Evolutionary conservation across 1,140 invertebrate species (phyloP).

Genomic region (Monomorium pharaonis): DNA sequence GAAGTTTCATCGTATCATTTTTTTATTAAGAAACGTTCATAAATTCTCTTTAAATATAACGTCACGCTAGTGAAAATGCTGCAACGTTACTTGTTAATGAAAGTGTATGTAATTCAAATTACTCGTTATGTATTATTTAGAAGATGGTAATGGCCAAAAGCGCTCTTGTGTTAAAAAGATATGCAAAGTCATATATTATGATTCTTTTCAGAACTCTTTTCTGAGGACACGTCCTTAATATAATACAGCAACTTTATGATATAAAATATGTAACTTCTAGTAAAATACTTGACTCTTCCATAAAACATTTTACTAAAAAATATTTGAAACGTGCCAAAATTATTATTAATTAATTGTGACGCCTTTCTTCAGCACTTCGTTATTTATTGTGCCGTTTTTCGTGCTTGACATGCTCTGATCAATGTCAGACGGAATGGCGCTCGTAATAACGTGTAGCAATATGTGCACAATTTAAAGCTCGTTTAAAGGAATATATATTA

Average conservation of each 20-base stretch:
- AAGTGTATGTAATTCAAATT: too few relatives aligned
- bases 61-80: too few relatives aligned
- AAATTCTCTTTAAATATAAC: too few relatives aligned
- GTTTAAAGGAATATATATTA: background rate
- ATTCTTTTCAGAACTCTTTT: too few relatives aligned
- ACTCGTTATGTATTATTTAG: too few relatives aligned
- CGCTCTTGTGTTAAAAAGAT: too few relatives aligned
- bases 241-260: background rate
- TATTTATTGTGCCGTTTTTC: background rate
- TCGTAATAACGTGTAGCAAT: background rate
- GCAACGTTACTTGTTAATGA: too few relatives aligned
- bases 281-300: background rate
- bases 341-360: background rate
- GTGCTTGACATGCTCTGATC: too few relatives aligned
- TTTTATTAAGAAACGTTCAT: too few relatives aligned
- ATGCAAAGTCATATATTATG: too few relatives aligned
- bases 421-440: background rate
- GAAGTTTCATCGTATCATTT: too few relatives aligned
- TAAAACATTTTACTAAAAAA: background rate
- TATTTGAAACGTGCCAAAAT: background rate
- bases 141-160: too few relatives aligned
- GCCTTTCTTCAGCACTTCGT: background rate
- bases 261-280: background rate
- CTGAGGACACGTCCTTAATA: background rate
- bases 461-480: background rate